Conservation (phyloP, 2,113 vertebrate genomes). For the Cairina moschata region DNA sequence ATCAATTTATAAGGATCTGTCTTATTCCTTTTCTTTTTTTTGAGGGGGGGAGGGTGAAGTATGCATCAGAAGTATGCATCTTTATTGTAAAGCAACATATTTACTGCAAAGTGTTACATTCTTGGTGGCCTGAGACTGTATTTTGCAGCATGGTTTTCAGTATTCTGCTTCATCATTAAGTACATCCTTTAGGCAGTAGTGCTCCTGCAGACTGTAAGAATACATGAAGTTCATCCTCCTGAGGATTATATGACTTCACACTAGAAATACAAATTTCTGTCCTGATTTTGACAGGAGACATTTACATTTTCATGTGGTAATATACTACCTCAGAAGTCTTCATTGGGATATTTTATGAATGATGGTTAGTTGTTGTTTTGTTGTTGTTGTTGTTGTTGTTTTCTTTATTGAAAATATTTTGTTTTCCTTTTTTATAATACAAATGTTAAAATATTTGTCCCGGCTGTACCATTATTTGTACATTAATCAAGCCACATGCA, state of each 20-base stretch:
- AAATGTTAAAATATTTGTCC: neutral
- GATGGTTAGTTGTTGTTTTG: no score
- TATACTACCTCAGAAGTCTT: neutral
- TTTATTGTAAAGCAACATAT: neutral
- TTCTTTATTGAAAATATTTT: neutral
- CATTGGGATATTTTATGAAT: neutral
- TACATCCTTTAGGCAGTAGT: neutral
- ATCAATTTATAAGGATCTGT: neutral
- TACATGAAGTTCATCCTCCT: neutral
- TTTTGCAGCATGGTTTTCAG: neutral
- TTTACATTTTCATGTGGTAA: neutral
- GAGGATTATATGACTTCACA: neutral
- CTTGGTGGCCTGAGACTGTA: neutral
- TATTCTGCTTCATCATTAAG: neutral
- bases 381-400: no score
- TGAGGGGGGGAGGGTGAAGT: neutral
- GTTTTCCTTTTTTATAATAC: neutral
- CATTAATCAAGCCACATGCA: neutral
- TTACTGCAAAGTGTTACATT: neutral
- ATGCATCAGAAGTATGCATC: neutral
- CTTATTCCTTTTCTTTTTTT: neutral
- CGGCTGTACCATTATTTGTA: neutral
- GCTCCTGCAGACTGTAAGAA: neutral
- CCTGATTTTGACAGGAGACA: neutral
- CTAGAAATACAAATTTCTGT: neutral